These are phyloP conservation scores for Ptilodon capucinus DNA, from an alignment of 2,888 invertebrate species.

Conservation along the genomic window DNA sequence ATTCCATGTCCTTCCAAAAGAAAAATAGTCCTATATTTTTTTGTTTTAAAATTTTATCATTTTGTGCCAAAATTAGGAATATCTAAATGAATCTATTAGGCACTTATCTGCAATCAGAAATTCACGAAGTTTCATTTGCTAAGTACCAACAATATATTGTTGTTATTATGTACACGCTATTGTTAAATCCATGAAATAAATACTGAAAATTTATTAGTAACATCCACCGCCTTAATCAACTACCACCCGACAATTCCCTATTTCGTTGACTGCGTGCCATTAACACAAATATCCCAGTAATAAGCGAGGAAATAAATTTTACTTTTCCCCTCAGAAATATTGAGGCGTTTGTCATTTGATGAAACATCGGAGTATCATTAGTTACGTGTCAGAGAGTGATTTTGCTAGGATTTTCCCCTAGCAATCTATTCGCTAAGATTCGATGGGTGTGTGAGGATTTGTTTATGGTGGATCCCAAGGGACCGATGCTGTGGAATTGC, in stretches of 20 bases:
- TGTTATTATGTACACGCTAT: too few relatives aligned
- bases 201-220: too few relatives aligned
- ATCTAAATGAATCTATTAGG: too few relatives aligned
- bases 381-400: conserved; percentile 5
- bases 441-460: conserved; percentile 2
- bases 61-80: too few relatives aligned
- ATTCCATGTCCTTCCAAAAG: too few relatives aligned
- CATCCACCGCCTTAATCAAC: not conserved
- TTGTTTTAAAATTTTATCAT: too few relatives aligned
- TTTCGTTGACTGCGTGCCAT: not conserved
- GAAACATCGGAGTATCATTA: conserved; percentile 11
- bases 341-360: conserved; percentile 8
- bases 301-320: conserved; percentile 2
- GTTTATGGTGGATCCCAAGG: conserved; percentile 3
- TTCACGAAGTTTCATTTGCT: too few relatives aligned
- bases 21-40: too few relatives aligned
- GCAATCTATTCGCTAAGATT: conserved; percentile 8
- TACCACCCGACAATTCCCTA: not conserved
- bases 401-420: not conserved
- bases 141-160: too few relatives aligned
- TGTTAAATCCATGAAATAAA: too few relatives aligned
- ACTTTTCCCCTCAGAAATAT: conserved; percentile 6
- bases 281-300: not conserved
- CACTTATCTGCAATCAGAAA: too few relatives aligned
- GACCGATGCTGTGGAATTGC: conserved; percentile 8